Conservation (phyloP, 2,888 invertebrate genomes). For the Heteromyza rotundicornis region DNA sequence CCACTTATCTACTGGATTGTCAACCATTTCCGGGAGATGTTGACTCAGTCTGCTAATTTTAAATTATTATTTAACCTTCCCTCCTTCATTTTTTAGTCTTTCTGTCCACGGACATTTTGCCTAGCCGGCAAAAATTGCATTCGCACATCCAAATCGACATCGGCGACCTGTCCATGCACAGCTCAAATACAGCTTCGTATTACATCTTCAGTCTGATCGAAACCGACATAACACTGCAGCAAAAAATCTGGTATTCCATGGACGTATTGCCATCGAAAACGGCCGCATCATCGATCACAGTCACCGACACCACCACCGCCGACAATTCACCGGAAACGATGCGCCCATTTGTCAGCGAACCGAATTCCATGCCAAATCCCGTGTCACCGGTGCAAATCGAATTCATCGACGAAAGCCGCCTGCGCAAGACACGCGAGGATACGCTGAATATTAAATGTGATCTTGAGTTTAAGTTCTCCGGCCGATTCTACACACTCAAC, state of each 20-base stretch:
- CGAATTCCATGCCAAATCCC: slow-evolving; percentile 24
- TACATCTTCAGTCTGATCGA: slow-evolving; percentile 60
- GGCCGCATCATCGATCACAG: slow-evolving; percentile 18
- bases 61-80: background rate
- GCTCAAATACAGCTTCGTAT: slow-evolving; percentile 55
- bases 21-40: too few relatives aligned
- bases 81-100: slow-evolving; percentile 63
- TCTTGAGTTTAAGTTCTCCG: slow-evolving; percentile 57
- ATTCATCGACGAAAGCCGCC: slow-evolving; percentile 53
- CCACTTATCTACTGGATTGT: too few relatives aligned
- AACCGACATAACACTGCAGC: slow-evolving; percentile 55
- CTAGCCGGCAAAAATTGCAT: slow-evolving; percentile 65
- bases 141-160: slow-evolving; percentile 61
- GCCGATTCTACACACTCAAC: slow-evolving; percentile 59
- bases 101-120: slow-evolving; percentile 63
- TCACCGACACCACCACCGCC: slow-evolving; percentile 41
- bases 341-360: slow-evolving; percentile 29
- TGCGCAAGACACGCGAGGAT: slow-evolving; percentile 59
- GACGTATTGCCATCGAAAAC: slow-evolving; percentile 45
- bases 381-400: slow-evolving; percentile 58
- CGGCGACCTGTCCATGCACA: slow-evolving; percentile 57
- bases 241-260: slow-evolving; percentile 57
- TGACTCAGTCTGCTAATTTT: too few relatives aligned
- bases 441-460: slow-evolving; percentile 51
- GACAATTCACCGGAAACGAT: slow-evolving; percentile 54